Conservation (phyloP, 2,113 vertebrate species). For the Atherinomorus stipes region DNA sequence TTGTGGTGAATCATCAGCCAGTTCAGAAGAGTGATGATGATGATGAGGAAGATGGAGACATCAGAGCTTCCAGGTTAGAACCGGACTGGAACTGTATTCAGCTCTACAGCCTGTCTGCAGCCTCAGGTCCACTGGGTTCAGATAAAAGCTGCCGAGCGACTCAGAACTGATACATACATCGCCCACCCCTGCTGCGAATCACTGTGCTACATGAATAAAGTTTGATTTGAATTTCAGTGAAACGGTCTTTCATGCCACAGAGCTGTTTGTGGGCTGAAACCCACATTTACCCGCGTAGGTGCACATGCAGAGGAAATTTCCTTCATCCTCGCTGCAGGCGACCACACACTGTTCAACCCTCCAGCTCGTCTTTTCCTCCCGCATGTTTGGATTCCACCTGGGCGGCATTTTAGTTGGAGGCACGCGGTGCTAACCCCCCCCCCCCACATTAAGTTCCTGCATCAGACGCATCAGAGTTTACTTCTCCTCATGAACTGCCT, state of each 20-base stretch:
- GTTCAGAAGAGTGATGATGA: no score
- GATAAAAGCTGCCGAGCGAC: no score
- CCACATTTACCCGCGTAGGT: conserved; percentile 27
- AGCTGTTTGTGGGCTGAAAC: conserved; percentile 29
- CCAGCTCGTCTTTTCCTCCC: conserved; percentile 25
- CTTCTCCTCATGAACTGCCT: conserved; percentile 24
- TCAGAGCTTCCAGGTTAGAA: no score
- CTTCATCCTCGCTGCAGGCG: conserved; percentile 1
- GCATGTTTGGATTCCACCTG: conserved; percentile 25
- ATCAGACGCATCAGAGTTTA: conserved; percentile 19
- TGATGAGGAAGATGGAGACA: no score
- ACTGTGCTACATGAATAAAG: no score
- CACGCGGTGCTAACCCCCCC: conserved; percentile 4
- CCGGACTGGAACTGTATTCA: no score
- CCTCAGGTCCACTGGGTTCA: no score
- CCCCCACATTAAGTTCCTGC: conserved; percentile 12
- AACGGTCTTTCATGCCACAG: conserved; percentile 25
- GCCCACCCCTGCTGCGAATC: no score
- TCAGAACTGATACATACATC: no score
- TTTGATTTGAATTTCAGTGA: conserved; percentile 33
- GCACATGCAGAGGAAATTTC: conserved; percentile 8
- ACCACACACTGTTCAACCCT: conserved; percentile 39
- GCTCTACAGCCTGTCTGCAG: no score
- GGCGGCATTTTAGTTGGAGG: conserved; percentile 7
- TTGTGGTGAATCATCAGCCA: no score